phyloP scores from a whole-genome alignment of 2,888 invertebrate species.

The Gnatocerus cornutus region DNA sequence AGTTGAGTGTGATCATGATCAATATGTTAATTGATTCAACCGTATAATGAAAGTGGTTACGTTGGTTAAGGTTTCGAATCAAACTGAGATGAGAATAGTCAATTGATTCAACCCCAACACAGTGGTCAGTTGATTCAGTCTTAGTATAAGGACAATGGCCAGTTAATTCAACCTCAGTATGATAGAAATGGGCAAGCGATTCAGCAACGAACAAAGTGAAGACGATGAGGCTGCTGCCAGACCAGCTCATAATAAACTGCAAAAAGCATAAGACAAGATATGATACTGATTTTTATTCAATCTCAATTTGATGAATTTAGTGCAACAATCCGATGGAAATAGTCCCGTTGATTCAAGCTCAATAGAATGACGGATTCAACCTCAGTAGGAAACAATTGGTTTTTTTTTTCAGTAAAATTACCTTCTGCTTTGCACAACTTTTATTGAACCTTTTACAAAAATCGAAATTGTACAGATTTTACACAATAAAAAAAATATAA shows the following conservation, averaged over 20 bases:
- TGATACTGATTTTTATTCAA: no score
- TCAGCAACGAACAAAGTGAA: slow-evolving; percentile 7
- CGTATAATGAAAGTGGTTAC: slow-evolving; percentile 56
- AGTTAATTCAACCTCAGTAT: slow-evolving; percentile 55
- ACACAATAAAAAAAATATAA: slow-evolving; percentile 46
- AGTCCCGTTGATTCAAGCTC: slow-evolving; percentile 44
- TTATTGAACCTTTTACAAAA: slow-evolving; percentile 20
- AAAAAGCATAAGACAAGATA: no score
- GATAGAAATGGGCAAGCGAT: slow-evolving; percentile 13
- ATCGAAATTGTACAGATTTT: slow-evolving; percentile 32
- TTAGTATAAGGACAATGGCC: slow-evolving; percentile 59
- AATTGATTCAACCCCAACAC: slow-evolving; percentile 46
- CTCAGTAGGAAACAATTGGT: slow-evolving; percentile 49
- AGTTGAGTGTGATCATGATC: no score
- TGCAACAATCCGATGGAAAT: slow-evolving; percentile 37
- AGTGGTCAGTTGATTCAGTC: slow-evolving; percentile 48
- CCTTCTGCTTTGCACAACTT: neutral
- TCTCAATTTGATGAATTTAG: slow-evolving; percentile 57
- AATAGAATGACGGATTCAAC: slow-evolving; percentile 53
- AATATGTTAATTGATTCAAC: no score
- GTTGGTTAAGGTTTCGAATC: slow-evolving; percentile 47
- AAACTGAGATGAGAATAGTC: slow-evolving; percentile 56
- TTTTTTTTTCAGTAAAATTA: neutral
- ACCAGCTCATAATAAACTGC: no score
- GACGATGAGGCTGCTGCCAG: no score